These are phyloP conservation scores for Calliscelio sp. DNA, from an alignment of 2,888 invertebrate genomes.

Conservation along the genomic window DNA sequence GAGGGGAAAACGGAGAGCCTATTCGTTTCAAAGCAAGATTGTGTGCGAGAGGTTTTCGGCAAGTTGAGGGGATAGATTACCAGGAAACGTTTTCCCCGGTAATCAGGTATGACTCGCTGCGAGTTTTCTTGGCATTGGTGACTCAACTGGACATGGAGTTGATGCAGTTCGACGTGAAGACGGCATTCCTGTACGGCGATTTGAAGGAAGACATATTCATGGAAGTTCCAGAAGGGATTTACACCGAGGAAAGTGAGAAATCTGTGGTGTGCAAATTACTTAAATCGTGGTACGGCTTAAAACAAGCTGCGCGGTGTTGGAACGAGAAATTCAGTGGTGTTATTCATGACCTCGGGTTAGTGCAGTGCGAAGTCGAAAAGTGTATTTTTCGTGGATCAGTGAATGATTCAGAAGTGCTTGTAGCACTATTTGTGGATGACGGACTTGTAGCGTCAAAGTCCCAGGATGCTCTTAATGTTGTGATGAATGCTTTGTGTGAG, in stretches of 20 bases:
- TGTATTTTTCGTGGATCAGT: constrained; percentile 30
- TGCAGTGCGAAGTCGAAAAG: constrained; percentile 6
- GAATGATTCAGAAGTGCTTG: background rate
- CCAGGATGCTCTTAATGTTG: background rate
- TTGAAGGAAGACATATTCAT: constrained; percentile 44
- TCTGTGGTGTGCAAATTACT: no score
- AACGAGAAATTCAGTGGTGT: no score
- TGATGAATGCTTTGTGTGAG: background rate
- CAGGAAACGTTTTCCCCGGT: constrained; percentile 62
- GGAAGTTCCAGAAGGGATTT: constrained; percentile 35
- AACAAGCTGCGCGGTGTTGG: no score
- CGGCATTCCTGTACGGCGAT: constrained; percentile 47
- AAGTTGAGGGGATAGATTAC: constrained; percentile 49
- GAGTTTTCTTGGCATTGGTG: constrained; percentile 22
- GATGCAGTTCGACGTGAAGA: constrained; percentile 40
- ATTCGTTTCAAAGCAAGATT: constrained; percentile 52
- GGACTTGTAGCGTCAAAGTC: constrained; percentile 10
- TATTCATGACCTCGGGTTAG: constrained; percentile 8
- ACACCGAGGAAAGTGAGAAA: no score
- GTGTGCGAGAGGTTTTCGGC: constrained; percentile 55
- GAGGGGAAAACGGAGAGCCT: background rate
- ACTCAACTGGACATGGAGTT: constrained; percentile 1
- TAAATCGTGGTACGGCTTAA: no score
- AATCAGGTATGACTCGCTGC: constrained; percentile 30
- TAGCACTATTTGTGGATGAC: constrained; percentile 52